Percentiles rank a stretch among this genome's conserved stretches.
These are phyloP conservation scores for Nothocercus julius DNA, from an alignment of 2,113 vertebrate species.

Conservation along the genomic window DNA sequence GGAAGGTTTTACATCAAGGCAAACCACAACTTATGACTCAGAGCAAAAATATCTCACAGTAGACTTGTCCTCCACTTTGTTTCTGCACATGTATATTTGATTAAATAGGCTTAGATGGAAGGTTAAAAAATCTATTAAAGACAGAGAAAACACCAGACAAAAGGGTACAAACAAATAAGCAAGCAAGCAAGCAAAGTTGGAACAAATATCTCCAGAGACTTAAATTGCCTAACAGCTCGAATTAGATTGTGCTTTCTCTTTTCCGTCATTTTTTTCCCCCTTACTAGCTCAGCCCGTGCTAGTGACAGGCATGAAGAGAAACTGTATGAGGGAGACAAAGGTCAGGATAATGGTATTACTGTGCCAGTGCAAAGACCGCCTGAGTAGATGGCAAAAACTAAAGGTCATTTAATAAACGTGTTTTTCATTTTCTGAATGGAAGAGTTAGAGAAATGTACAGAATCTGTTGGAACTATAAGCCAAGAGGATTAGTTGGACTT, in stretches of 20 bases:
- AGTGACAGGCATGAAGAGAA: conserved; percentile 45
- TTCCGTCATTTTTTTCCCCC: background rate
- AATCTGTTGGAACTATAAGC: background rate
- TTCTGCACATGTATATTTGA: background rate
- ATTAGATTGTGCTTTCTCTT: background rate
- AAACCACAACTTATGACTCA: conserved; percentile 39
- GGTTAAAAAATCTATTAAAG: background rate
- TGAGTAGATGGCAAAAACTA: conserved; percentile 35
- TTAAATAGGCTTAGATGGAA: background rate
- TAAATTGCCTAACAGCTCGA: background rate
- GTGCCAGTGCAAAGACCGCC: background rate
- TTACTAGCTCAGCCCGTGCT: background rate
- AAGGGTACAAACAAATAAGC: background rate
- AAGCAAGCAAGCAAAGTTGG: background rate
- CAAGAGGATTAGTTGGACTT: background rate
- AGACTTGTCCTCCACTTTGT: conserved; percentile 1
- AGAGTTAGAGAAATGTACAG: conserved; percentile 8
- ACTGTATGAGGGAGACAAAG: conserved; percentile 39
- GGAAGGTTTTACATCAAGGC: conserved; percentile 34
- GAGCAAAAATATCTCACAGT: background rate
- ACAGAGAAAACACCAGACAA: background rate
- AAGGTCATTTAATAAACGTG: conserved; percentile 55
- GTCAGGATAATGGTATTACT: conserved; percentile 51
- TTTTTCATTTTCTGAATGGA: conserved; percentile 41
- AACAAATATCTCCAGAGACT: background rate